Conservation (phyloP, 64 coral and sea anemone species). For the Montipora cactus region DNA sequence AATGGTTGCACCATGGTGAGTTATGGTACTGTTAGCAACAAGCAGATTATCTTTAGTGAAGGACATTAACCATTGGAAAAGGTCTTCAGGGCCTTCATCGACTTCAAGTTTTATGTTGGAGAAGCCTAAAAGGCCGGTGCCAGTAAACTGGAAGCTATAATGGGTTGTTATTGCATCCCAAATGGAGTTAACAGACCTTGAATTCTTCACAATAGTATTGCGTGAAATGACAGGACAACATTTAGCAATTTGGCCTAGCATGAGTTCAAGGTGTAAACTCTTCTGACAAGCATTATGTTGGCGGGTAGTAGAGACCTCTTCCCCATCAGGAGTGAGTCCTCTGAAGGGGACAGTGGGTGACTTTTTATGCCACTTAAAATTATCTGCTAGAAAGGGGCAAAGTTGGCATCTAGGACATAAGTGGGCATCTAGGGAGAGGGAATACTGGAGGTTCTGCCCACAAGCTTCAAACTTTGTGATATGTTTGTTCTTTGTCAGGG, state of each 20-base stretch:
- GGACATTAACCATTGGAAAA: constrained; percentile 6
- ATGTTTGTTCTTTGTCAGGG: background rate
- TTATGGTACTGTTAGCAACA: background rate
- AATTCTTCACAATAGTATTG: constrained; percentile 16
- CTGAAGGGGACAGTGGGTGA: background rate
- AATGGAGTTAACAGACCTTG: background rate
- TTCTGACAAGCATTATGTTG: constrained; percentile 1
- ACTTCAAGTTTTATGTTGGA: background rate
- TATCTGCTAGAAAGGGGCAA: constrained; percentile 9
- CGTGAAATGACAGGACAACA: background rate
- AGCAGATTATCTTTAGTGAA: constrained; percentile 26
- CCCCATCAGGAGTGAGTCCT: constrained; percentile 6
- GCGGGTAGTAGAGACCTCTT: background rate
- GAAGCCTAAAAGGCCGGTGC: background rate
- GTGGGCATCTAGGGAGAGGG: background rate
- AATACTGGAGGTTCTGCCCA: constrained; percentile 9
- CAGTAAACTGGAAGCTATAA: constrained; percentile 3
- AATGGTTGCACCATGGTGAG: too few species aligned
- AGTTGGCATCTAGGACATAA: background rate
- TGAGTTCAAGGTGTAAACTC: background rate
- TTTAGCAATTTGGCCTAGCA: constrained; percentile 15
- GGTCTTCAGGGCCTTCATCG: constrained; percentile 11
- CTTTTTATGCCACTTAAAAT: constrained; percentile 8
- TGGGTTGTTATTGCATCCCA: background rate
- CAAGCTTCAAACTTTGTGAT: constrained; percentile 20